Evolutionary conservation across 2,888 invertebrate genomes (phyloP), one percentile per base, ranked within the genome.

Genomic region (Chelonus formosanus): DNA sequence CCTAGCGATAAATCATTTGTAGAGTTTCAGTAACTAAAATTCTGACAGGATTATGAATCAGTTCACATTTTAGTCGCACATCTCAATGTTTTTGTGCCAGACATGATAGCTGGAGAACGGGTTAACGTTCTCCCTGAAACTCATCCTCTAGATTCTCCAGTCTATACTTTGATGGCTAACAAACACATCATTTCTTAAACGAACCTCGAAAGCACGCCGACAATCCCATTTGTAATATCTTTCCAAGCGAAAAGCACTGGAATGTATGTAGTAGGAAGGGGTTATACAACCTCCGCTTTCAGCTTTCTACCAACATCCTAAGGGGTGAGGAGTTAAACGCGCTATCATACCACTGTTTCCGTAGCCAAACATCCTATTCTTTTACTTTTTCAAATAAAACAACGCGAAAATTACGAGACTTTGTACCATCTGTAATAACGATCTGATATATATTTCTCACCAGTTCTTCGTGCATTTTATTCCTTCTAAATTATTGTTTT

Each of bases 311-410:
- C 3, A 31, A n/a, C 35, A 20, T 59, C 34, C 48, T 20, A 48
- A 50, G 40, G 40, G 32, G 50, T 31, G 40, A 52, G 63, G 70
- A 67, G 77, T 75, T 78, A 78, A 78, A 75, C 70, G 72, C 70
- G 70, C 73, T 72, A 77, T 75, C 73, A 70, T 74, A 68, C 70
- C 71, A 62, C 71, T 72, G 74, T 75, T 79, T 79, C 77, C 74
- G 74, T 70, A 70, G 70, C 71, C 74, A 75, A 79, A 76, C 76
- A 74, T 76, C 73, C 72, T 71, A 48, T 20, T 48, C 48, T 48
- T 48, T 48, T 5, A 48, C 52, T 52, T 32, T 8, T 8, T 67
- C 71, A 74, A 75, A 73, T 71, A 74, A 74, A 75, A 73, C 74
- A 73, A 74, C 71, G 65, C 56, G 65, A 70, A 74, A 76, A 75